Evolutionary conservation across 2,113 vertebrate species (phyloP).

Genomic region (Orientallactaga bullata): DNA sequence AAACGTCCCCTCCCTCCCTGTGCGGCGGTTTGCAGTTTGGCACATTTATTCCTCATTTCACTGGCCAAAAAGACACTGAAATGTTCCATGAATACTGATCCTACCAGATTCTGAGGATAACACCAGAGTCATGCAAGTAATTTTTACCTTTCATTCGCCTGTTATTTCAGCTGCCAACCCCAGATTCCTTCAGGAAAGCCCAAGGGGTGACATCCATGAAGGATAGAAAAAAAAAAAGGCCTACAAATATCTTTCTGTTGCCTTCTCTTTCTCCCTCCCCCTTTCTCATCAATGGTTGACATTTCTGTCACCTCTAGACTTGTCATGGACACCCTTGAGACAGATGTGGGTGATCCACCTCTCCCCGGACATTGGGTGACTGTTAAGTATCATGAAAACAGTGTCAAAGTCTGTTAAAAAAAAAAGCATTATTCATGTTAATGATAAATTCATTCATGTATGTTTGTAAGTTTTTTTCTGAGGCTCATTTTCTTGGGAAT

Average conservation of each 20-base stretch:
- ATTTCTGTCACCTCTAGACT: not conserved
- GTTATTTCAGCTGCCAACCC: not conserved
- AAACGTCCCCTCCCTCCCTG: not conserved
- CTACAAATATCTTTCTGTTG: not conserved
- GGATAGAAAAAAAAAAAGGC: not conserved
- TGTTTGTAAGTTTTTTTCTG: not conserved
- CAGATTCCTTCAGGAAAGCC: not conserved
- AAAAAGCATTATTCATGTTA: not conserved
- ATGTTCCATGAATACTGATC: not conserved
- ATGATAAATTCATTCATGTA: not conserved
- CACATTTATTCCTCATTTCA: not conserved
- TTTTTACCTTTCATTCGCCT: not conserved
- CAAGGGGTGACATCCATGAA: rapidly evolving
- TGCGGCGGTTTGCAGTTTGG: not conserved
- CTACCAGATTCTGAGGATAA: not conserved
- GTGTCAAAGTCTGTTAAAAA: not conserved
- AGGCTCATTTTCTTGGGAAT: not conserved
- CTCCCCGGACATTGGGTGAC: not conserved
- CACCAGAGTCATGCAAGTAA: not conserved
- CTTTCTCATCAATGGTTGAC: not conserved
- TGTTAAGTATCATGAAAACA: not conserved
- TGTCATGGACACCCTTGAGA: not conserved
- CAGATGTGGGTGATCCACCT: not conserved
- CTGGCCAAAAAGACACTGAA: not conserved
- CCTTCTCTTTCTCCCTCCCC: rapidly evolving